Evolutionary conservation across 2,888 invertebrate species (phyloP).

Genomic region (Andrena minutula): DNA sequence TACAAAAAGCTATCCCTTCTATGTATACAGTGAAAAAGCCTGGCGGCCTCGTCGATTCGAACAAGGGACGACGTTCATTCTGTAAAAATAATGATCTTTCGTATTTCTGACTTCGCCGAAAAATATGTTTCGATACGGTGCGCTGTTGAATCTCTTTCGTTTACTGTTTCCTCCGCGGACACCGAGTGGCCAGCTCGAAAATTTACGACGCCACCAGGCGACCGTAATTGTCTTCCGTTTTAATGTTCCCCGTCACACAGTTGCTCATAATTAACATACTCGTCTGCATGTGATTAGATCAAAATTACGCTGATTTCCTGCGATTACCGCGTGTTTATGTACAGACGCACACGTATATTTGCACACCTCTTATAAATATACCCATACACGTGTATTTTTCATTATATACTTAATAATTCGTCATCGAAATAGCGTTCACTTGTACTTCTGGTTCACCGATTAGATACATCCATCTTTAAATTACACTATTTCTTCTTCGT

Average conservation of each 20-base stretch:
- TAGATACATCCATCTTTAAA: slow-evolving; percentile 65
- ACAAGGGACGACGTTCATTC: not conserved
- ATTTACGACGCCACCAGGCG: slow-evolving; percentile 11
- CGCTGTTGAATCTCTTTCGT: not conserved
- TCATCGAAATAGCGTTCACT: slow-evolving; percentile 62
- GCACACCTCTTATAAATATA: slow-evolving; percentile 49
- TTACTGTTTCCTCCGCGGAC: not conserved
- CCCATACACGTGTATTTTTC: slow-evolving; percentile 40
- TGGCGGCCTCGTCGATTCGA: slow-evolving; percentile 18
- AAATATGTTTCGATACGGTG: slow-evolving; percentile 42
- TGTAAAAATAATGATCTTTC: slow-evolving; percentile 56
- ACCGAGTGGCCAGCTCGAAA: slow-evolving; percentile 9
- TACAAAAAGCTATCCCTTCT: slow-evolving; percentile 62
- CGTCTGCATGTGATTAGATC: slow-evolving; percentile 35
- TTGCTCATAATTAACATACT: slow-evolving; percentile 31
- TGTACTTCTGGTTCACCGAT: slow-evolving; percentile 73
- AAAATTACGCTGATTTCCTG: slow-evolving; percentile 41
- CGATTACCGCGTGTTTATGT: slow-evolving; percentile 35
- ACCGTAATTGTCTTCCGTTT: slow-evolving; percentile 36
- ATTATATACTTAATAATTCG: slow-evolving; percentile 69
- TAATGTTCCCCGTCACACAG: slow-evolving; percentile 21
- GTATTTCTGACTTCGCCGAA: slow-evolving; percentile 30
- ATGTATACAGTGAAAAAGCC: slow-evolving; percentile 27
- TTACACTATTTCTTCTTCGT: slow-evolving; percentile 50
- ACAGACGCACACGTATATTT: slow-evolving; percentile 14